These are phyloP conservation scores for Dryas iulia DNA, from an alignment of 1,140 invertebrate species.

Conservation along the genomic window DNA sequence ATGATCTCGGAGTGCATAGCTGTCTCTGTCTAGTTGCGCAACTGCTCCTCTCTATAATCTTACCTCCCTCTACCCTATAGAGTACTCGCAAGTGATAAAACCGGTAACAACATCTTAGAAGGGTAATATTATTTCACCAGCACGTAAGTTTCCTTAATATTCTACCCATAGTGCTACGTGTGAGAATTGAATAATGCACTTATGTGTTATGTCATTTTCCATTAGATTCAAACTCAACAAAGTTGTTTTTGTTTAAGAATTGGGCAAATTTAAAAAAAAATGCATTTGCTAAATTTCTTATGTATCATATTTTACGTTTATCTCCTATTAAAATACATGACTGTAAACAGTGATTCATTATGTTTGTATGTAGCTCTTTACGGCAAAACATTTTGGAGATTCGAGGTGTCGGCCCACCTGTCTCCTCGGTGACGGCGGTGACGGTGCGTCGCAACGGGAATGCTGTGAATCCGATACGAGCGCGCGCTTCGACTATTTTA, in stretches of 20 bases:
- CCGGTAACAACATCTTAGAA: constrained; percentile 40
- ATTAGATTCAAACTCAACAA: background rate
- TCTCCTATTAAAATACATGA: background rate
- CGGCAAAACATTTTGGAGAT: background rate
- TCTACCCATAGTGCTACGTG: background rate
- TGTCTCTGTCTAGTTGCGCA: constrained; percentile 52
- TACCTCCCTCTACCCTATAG: constrained; percentile 35
- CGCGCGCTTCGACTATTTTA: constrained; percentile 65
- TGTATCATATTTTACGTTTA: too few relatives aligned
- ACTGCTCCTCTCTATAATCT: constrained; percentile 44
- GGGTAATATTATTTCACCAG: constrained; percentile 51
- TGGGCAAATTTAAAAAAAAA: background rate
- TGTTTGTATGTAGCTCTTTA: background rate
- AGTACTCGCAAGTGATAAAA: constrained; percentile 51
- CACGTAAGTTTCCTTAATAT: constrained; percentile 60
- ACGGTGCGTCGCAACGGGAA: constrained; percentile 49
- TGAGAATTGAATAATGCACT: background rate
- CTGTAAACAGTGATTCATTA: background rate
- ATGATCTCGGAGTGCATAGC: constrained; percentile 31
- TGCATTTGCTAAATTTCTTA: too few relatives aligned
- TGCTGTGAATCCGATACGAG: constrained; percentile 73
- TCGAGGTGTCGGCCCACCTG: constrained; percentile 33
- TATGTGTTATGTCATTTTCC: background rate
- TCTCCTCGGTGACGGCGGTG: constrained; percentile 41
- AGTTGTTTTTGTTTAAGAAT: background rate